Percentiles rank a stretch among this genome's conserved stretches.
Evolutionary conservation across 2,797 vertebrate genomes (phyloP).

Genomic region (Tenualosa ilisha): DNA sequence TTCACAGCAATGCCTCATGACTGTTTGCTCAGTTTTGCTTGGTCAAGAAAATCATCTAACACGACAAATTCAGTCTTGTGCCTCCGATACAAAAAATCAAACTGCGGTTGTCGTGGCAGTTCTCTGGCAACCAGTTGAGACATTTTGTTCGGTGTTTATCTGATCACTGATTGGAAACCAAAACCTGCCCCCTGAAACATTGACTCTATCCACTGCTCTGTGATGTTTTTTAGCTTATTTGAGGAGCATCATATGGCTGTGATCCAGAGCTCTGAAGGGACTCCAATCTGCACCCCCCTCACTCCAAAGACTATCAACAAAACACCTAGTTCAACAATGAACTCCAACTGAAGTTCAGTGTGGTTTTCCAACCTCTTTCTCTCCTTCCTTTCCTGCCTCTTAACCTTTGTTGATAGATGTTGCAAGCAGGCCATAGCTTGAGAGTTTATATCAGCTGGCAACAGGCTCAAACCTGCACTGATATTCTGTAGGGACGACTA

Average conservation of each 20-base stretch:
- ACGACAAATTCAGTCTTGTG: neutral
- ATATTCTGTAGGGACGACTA: constrained; percentile 37
- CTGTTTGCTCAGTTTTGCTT: neutral
- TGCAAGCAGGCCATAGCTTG: constrained; percentile 45
- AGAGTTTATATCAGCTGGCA: constrained; percentile 50
- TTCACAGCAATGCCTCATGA: neutral
- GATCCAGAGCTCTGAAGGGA: neutral
- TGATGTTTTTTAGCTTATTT: neutral
- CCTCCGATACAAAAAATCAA: neutral
- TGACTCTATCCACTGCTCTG: neutral
- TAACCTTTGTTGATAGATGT: constrained; percentile 28
- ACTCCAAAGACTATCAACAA: neutral
- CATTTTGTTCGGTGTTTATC: neutral
- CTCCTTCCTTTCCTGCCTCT: constrained; percentile 11
- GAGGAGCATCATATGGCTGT: neutral
- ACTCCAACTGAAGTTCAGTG: neutral
- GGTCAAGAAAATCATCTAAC: neutral
- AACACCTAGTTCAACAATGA: neutral
- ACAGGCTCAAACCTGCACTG: constrained; percentile 47
- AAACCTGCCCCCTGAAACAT: neutral
- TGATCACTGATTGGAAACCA: neutral
- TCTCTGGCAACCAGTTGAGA: neutral
- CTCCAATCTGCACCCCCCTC: neutral
- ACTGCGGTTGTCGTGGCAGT: neutral
- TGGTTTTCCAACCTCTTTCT: neutral